Evolutionary conservation across 1,140 invertebrate species (phyloP), one percentile per base, ranked within the genome.

Genomic region (Oncopodura yosiiana): DNA sequence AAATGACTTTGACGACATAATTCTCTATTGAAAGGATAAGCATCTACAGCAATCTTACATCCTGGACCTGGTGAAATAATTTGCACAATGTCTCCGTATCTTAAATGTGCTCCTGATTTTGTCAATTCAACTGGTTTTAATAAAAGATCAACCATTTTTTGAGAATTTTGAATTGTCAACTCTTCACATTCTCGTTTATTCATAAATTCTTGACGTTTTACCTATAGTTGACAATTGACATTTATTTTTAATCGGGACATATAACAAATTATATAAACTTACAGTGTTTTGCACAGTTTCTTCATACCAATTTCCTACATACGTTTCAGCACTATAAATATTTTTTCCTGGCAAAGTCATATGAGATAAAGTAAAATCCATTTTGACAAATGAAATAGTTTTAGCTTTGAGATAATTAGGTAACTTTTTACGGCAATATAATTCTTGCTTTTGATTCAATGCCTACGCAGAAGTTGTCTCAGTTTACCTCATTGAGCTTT

Each of bases 271-370:
- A 43, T n/a, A 19, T 12, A 27, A 18, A 48, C 42, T 56, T 44
- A 62, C 61, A 18, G 61, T 62, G 34, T 62, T 62, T 14, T 38
- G 32, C 38, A 43, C 49, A 12, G 61, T 62, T 19, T 62, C 53
- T 38, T 62, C 61, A 34, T 62, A 62, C 61, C 61, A 62, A 23
- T 62, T 62, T 6, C 53, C 49, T 2, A 62, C 56, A 39, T 62
- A 62, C 2, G 61, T 62, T 23, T 62, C 61, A 1, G 56, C 56
- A 36, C 32, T 53, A 34, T 49, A 60, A n/a, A 12, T n/a, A 32
- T 29, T 30, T 42, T 53, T 49, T 32, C n/a, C 24, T 19, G 58
- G 53, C n/a, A n/a, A n/a, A n/a, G n/a, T n/a, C n/a, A n/a, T n/a
- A n/a, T n/a, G n/a, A n/a, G n/a, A n/a, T n/a, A n/a, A n/a, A n/a